Evolutionary conservation across 2,113 vertebrate species (phyloP).

Genomic region (Nanorana parkeri): DNA sequence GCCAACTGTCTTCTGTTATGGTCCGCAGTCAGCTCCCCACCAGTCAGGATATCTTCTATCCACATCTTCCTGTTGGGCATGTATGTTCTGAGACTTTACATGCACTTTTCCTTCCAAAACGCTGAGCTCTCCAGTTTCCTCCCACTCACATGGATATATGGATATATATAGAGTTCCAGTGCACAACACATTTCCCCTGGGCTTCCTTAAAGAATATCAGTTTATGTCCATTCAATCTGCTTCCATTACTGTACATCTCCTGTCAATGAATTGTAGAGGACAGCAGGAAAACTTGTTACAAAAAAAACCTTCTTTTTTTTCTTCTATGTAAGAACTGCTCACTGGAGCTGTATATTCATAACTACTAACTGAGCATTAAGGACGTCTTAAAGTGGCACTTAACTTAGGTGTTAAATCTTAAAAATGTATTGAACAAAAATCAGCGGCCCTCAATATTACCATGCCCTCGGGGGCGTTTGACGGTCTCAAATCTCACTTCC

Average conservation of each 20-base stretch:
- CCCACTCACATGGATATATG: background rate
- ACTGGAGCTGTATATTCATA: no score
- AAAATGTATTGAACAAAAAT: no score
- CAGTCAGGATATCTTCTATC: background rate
- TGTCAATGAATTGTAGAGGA: slow-evolving; percentile 11
- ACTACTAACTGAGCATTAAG: no score
- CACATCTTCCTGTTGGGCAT: background rate
- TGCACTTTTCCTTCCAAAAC: background rate
- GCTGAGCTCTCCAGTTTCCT: background rate
- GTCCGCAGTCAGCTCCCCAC: slow-evolving; percentile 19
- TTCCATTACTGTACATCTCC: background rate
- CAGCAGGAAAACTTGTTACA: slow-evolving; percentile 16
- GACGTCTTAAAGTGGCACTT: no score
- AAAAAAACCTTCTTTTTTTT: background rate
- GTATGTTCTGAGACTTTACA: background rate
- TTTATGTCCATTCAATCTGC: slow-evolving; percentile 4
- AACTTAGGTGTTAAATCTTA: no score
- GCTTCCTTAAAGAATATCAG: background rate
- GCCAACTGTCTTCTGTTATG: slow-evolving; percentile 2
- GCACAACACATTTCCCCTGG: background rate
- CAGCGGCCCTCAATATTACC: no score
- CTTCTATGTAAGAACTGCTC: no score
- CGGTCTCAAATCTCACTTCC: no score
- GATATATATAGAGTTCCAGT: no score
- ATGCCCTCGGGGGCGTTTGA: no score